These are phyloP conservation scores for Tinea trinotella DNA, from an alignment of 2,888 invertebrate species.

Conservation along the genomic window DNA sequence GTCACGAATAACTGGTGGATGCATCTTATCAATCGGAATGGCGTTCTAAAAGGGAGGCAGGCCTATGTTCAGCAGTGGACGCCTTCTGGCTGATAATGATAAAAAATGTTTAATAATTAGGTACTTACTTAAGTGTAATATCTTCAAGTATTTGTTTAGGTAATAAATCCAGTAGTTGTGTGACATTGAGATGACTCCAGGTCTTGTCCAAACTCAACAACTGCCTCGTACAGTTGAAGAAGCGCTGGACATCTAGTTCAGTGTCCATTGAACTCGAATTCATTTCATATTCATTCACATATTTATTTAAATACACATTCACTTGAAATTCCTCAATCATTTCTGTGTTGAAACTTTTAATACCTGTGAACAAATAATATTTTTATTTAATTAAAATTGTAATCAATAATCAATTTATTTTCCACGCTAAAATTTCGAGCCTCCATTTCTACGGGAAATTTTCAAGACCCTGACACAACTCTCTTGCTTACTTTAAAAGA, in stretches of 20 bases:
- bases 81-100: too few species aligned
- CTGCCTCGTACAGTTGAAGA: slow-evolving; percentile 62
- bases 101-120: background rate
- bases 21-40: too few species aligned
- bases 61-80: too few species aligned
- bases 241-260: slow-evolving; percentile 52
- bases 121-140: slow-evolving; percentile 56
- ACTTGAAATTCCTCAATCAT: background rate
- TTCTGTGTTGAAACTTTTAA: background rate
- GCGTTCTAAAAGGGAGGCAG: too few species aligned
- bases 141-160: slow-evolving; percentile 52
- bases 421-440: too few species aligned
- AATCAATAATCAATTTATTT: too few species aligned
- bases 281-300: slow-evolving; percentile 13
- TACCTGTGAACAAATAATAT: background rate
- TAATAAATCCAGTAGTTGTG: slow-evolving; percentile 52
- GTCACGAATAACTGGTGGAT: too few species aligned
- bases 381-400: background rate
- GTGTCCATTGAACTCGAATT: slow-evolving; percentile 44
- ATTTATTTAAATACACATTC: background rate
- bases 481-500: too few species aligned
- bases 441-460: too few species aligned
- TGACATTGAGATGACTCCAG: slow-evolving; percentile 54
- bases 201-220: slow-evolving; percentile 43
- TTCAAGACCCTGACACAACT: too few species aligned